Evolutionary conservation across 2,888 invertebrate species (phyloP).

Genomic region (Synergus laeviventris): DNA sequence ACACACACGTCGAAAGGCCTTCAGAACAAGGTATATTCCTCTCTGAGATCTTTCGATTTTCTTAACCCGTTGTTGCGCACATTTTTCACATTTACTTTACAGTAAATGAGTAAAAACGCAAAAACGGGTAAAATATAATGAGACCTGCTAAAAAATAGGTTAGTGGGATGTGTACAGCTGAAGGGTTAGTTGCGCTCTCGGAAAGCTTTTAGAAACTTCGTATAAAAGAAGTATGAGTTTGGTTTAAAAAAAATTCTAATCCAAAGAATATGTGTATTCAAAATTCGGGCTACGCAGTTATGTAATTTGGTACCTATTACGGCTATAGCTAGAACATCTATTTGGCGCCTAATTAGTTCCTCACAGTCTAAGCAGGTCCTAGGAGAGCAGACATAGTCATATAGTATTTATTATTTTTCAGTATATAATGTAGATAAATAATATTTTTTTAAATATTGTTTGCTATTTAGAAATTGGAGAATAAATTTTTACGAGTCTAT

Average conservation of each 20-base stretch:
- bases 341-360: too few relatives aligned
- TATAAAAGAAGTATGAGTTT: not conserved
- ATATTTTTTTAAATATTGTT: too few relatives aligned
- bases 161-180: not conserved
- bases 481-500: too few relatives aligned
- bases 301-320: too few relatives aligned
- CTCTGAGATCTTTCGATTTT: slow-evolving; percentile 21
- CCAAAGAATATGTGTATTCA: too few relatives aligned
- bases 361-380: too few relatives aligned
- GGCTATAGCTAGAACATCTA: too few relatives aligned
- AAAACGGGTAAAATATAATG: not conserved
- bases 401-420: too few relatives aligned
- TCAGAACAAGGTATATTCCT: not conserved
- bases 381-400: too few relatives aligned
- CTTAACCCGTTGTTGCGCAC: not conserved
- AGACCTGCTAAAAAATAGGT: not conserved
- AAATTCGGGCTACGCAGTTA: too few relatives aligned
- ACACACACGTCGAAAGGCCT: not conserved
- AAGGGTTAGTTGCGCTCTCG: not conserved
- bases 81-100: not conserved
- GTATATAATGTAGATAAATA: too few relatives aligned
- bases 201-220: not conserved
- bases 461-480: too few relatives aligned
- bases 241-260: not conserved
- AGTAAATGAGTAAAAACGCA: not conserved